Evolutionary conservation across 2,113 vertebrate species (phyloP), one percentile per base, ranked within the genome.

Genomic region (Anoplopoma fimbria): DNA sequence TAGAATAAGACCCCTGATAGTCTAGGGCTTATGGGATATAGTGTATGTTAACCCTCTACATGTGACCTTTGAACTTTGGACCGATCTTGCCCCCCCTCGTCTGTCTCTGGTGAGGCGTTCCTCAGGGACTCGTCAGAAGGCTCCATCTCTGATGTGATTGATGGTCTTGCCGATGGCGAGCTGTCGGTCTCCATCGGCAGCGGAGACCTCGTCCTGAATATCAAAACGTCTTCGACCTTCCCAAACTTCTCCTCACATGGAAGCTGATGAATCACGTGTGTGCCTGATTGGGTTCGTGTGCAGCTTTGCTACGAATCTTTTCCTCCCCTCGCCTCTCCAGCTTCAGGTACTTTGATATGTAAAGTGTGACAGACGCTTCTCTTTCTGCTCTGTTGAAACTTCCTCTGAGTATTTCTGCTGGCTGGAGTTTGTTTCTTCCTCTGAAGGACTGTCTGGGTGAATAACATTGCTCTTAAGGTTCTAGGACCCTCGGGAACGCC

Each of bases 391-490:
- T 5, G 31, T 40, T 19, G 2, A 2, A 49, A 31, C 15, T 31
- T 29, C 36, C 21, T 1, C 63, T 45, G 74, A 55, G 77, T 29
- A 4, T 42, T 40, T 58, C 69, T 75, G 6, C 36, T 71, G 42
- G 69, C 9, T 31, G 1, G 9, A 68, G 86, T 51, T 29, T 42
- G 51, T 51, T 77, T 85, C 47, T 60, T 34, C 79, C 47, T 76
- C 72, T 76, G n/a, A 82, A 84, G 75, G 51, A 55, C 36, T 49
- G 84, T 75, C 60, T 85, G 75, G 64, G 64, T 84, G 86, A 79
- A 82, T 77, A 81, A 70, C 77, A 9, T 57, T 23, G 63, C 82
- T 85, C 82, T 65, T 33, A 19, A 72, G 77, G 75, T 51, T n/a
- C 63, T 67, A 0, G 51, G 51, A 36, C 88, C 74, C 80, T 58